Evolutionary conservation across 2,888 invertebrate genomes (phyloP), one percentile per base, ranked within the genome.

Genomic region (Tenthredo livida): DNA sequence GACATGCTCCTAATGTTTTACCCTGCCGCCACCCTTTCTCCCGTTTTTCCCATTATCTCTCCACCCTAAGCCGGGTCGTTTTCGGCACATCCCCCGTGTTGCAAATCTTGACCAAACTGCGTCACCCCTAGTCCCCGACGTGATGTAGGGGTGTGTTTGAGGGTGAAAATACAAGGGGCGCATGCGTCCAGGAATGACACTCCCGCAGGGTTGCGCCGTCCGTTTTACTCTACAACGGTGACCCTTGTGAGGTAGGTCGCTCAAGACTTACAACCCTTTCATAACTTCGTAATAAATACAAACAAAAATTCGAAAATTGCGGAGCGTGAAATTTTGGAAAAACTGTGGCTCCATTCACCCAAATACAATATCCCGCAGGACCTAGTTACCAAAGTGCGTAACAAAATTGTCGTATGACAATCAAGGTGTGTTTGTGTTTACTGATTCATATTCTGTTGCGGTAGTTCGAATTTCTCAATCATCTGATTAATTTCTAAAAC

Each of bases 161-260:
- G 12, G 67, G 47, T 15, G 37, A 40, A 37, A 21, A 40, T 80
- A 5, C 9, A 21, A 33, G 10, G 15, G 17, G 87, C 91, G 91
- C 91, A 91, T 90, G 91, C 91, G 91, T 87, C 33, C 4, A 85
- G 85, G 85, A 88, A 88, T 87, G 89, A 86, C 87, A 87, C 88
- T 87, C 88, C 90, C 88, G 65, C 50, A 85, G 86, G 88, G 86
- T 87, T 87, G 88, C 87, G 86, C 84, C 86, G 85, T 85, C 50
- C 88, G 89, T 88, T 88, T 90, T 90, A 91, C 89, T 91, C 90
- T 89, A 88, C 88, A 89, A 89, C 91, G 87, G 86, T 86, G 86
- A 88, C 87, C 86, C 89, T 89, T 89, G 90, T 89, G 90, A 88
- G 90, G 89, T 91, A 91, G 91, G 90, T 91, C 91, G 89, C 88